Evolutionary conservation across 1,140 invertebrate genomes (phyloP).

Genomic region (Phortica variegata): DNA sequence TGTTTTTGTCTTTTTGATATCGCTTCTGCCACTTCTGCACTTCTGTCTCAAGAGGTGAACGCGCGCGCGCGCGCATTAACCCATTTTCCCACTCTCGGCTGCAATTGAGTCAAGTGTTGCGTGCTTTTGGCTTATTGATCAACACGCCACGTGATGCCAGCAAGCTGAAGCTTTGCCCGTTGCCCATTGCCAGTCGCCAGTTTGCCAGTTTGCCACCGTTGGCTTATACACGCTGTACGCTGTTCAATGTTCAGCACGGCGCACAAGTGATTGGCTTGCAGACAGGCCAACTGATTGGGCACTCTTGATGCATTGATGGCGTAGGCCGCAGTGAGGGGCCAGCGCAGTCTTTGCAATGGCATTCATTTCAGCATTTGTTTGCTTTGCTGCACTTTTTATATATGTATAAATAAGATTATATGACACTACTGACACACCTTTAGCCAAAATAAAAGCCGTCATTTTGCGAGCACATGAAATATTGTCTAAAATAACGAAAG

Average conservation of each 20-base stretch:
- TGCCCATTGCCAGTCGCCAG: slow-evolving; percentile 32
- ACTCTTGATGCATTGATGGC: too few relatives aligned
- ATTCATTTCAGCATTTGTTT: too few relatives aligned
- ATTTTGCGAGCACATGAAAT: too few relatives aligned
- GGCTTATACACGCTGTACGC: slow-evolving; percentile 16
- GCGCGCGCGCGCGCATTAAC: slow-evolving; percentile 49
- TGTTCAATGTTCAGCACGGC: slow-evolving; percentile 34
- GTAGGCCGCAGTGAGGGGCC: too few relatives aligned
- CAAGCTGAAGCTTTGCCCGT: slow-evolving; percentile 2
- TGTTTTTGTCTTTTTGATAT: slow-evolving; percentile 1
- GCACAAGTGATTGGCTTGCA: background rate
- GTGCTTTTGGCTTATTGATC: slow-evolving; percentile 46
- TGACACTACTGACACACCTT: slow-evolving; percentile 18
- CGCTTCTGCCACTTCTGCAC: too few relatives aligned
- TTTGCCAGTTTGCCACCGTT: slow-evolving; percentile 24
- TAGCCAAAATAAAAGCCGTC: slow-evolving; percentile 1
- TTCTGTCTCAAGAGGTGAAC: too few relatives aligned
- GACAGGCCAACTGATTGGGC: background rate
- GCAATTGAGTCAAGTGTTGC: slow-evolving; percentile 19
- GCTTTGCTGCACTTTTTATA: too few relatives aligned
- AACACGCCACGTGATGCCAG: slow-evolving; percentile 38
- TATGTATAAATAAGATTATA: too few relatives aligned
- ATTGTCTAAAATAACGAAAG: too few relatives aligned
- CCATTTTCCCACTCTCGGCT: slow-evolving; percentile 21
- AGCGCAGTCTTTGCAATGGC: too few relatives aligned